A percentile compares a stretch with the other conserved stretches of the same genome.
phyloP scores from a whole-genome alignment of 1,140 invertebrate species.

The Papilio dardanus region DNA sequence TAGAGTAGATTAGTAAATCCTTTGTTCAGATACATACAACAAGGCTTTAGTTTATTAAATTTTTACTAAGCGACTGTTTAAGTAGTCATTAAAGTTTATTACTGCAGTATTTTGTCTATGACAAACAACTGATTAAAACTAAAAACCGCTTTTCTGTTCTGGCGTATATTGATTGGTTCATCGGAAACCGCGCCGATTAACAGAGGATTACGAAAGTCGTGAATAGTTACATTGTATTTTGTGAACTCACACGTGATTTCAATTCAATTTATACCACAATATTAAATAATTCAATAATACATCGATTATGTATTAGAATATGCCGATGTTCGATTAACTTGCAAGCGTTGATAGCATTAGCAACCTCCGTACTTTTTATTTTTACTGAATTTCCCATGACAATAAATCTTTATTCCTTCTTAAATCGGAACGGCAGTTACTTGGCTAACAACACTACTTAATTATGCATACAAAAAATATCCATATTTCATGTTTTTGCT shows the following conservation, averaged over 20 bases:
- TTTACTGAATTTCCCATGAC: background rate
- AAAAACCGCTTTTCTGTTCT: background rate
- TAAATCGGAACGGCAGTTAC: background rate
- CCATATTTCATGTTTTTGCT: conserved; percentile 1
- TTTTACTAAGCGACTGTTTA: too few species aligned
- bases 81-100: too few species aligned
- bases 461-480: background rate
- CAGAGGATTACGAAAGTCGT: background rate
- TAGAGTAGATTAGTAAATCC: too few species aligned
- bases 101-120: background rate
- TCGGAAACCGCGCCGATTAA: background rate
- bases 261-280: background rate
- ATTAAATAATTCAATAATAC: background rate
- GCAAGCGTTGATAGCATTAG: background rate
- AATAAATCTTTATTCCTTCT: conserved; percentile 8
- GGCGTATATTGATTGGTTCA: background rate
- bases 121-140: background rate
- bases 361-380: background rate
- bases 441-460: conserved; percentile 4
- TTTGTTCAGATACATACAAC: too few species aligned
- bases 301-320: background rate
- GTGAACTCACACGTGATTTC: background rate
- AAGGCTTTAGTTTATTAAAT: too few species aligned
- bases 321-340: background rate
- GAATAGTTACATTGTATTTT: background rate